phyloP scores from a whole-genome alignment of 64 coral and sea anemone genomes.

The Anthopleura sola region DNA sequence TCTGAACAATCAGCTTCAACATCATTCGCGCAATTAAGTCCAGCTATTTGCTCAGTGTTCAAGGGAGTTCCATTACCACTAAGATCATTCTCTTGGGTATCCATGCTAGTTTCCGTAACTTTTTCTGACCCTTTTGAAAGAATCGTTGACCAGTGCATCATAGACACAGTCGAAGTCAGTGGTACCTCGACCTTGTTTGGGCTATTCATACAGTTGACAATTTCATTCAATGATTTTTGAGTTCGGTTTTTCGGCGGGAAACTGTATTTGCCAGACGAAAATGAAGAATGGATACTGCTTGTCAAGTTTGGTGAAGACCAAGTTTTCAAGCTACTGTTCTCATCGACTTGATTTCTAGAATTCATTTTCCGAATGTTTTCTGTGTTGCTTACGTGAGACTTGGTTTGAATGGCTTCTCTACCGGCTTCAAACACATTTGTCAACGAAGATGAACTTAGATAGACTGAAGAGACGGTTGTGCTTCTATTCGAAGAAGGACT shows the following conservation, averaged over 20 bases:
- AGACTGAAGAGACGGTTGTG: neutral
- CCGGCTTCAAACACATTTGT: neutral
- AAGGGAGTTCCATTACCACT: neutral
- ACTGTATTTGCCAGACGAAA: neutral
- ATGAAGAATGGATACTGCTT: neutral
- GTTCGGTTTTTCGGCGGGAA: neutral
- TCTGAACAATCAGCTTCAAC: neutral
- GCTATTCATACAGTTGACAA: neutral
- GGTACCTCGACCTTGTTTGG: neutral
- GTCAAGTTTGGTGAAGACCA: neutral
- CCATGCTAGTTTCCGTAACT: neutral
- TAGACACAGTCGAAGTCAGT: neutral
- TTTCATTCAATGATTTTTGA: neutral
- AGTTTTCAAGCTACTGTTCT: neutral
- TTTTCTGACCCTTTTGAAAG: neutral
- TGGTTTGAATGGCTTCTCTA: neutral
- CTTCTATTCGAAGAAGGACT: neutral
- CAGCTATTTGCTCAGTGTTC: neutral
- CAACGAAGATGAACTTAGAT: neutral
- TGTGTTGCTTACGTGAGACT: neutral
- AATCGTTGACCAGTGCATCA: neutral
- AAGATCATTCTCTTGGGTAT: neutral
- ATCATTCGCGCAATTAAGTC: neutral
- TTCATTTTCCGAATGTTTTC: neutral
- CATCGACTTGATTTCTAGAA: too few species aligned